Evolutionary conservation across 2,888 invertebrate genomes (phyloP), one percentile per base, ranked within the genome.

Genomic region (Caenorhabditis virilis): DNA sequence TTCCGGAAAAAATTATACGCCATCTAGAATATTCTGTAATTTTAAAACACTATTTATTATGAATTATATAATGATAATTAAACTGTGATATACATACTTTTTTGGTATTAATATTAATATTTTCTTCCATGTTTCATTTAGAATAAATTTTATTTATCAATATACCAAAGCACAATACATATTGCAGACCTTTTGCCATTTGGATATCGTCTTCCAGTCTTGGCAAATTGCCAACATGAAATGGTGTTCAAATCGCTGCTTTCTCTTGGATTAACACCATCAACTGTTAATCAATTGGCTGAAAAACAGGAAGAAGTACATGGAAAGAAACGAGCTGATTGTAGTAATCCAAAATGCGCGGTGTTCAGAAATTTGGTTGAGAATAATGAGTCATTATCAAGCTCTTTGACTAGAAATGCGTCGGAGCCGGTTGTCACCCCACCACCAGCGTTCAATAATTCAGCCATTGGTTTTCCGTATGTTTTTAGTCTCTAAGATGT

Each of bases 161-260:
- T 25, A n/a, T 33, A 22, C 16, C 3, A 23, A 42, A n/a, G n/a
- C n/a, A n/a, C n/a, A n/a, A n/a, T n/a, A n/a, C n/a, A n/a, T n/a
- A 54, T 18, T 62, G 49, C 63, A 64, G 64, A 55, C 54, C 42
- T 64, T 33, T 54, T 64, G 23, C 64, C 58, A 26, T 58, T 39
- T 38, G 64, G 64, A 30, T 64, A 64, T 26, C 58, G 54, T 55
- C 57, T 63, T 46, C 63, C 63, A 47, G 20, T 25, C 20, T 18
- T 39, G 36, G 35, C 47, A 11, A 64, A 42, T 16, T 53, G 53
- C 16, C 53, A 46, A 13, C 49, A 56, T 33, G 52, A 56, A 9
- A n/a, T 51, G 36, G n/a, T 25, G 35, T n/a, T 56, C 25, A 30
- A n/a, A 15, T 43, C 48, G 23, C 27, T 49, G 49, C 26, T 49